Percentiles rank a stretch among this genome's conserved stretches.
These are phyloP conservation scores for Netelia fuscicornis DNA, from an alignment of 2,888 invertebrate genomes.

Conservation along the genomic window DNA sequence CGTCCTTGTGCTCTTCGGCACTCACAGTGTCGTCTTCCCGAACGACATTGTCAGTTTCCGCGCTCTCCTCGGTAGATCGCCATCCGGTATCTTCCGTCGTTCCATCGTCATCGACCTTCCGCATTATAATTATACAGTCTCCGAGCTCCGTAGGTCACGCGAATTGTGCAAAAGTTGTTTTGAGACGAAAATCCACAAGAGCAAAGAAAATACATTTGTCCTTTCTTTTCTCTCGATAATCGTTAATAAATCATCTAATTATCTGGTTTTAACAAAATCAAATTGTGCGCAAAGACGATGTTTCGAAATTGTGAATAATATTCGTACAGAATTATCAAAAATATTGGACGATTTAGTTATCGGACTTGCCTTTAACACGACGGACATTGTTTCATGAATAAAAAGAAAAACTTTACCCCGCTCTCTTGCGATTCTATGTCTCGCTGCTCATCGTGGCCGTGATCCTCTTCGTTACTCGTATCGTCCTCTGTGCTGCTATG, in stretches of 20 bases:
- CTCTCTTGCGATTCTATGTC: constrained; percentile 43
- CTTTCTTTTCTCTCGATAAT: not conserved
- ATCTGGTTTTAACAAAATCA: too few species aligned
- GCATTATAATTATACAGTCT: constrained; percentile 7
- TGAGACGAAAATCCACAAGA: not conserved
- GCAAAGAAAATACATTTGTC: not conserved
- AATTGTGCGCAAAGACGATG: too few species aligned
- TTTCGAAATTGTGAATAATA: too few species aligned
- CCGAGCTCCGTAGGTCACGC: not conserved
- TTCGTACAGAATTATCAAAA: not conserved
- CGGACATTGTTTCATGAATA: not conserved
- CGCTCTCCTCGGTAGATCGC: constrained; percentile 65
- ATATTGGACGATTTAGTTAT: not conserved
- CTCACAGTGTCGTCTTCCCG: constrained; percentile 80
- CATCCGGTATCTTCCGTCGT: constrained; percentile 71
- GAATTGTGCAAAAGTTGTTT: not conserved
- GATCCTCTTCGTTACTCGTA: constrained; percentile 60
- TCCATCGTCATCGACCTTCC: constrained; percentile 85
- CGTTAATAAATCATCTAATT: too few species aligned
- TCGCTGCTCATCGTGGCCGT: constrained; percentile 59
- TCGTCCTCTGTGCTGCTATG: constrained; percentile 81
- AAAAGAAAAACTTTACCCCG: constrained; percentile 47
- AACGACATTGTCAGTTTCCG: constrained; percentile 70
- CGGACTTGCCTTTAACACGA: not conserved
- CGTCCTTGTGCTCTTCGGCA: constrained; percentile 84